A percentile compares a stretch with the other conserved stretches of the same genome.
Conservation (phyloP, 2,797 vertebrate species). For the Merluccius polli region DNA sequence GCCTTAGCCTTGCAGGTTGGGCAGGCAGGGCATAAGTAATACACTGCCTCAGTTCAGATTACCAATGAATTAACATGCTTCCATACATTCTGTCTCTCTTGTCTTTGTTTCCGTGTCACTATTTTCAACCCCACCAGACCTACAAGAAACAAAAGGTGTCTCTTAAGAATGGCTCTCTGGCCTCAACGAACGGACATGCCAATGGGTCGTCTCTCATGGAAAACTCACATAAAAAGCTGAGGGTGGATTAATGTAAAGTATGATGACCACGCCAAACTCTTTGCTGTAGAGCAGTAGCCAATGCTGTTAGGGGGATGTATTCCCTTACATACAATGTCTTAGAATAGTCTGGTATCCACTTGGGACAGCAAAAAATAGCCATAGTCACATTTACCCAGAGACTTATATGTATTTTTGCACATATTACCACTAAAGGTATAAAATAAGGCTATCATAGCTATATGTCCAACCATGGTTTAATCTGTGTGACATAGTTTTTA, state of each 20-base stretch:
- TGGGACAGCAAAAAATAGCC: conserved; percentile 41
- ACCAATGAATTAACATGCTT: not conserved
- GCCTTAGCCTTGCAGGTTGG: no score
- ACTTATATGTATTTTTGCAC: conserved; percentile 52
- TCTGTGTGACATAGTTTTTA: conserved; percentile 26
- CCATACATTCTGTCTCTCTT: not conserved
- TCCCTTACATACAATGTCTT: conserved; percentile 33
- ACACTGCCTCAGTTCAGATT: not conserved
- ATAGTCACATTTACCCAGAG: conserved; percentile 50
- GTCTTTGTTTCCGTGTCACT: not conserved
- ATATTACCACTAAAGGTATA: conserved; percentile 53
- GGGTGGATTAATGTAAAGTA: conserved; percentile 75
- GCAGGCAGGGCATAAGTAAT: not conserved
- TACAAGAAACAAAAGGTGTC: not conserved
- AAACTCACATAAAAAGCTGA: conserved; percentile 76
- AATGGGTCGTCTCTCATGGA: conserved; percentile 76
- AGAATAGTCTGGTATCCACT: conserved; percentile 53
- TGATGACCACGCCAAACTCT: conserved; percentile 4
- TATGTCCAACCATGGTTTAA: conserved; percentile 24
- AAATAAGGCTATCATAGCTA: conserved; percentile 44
- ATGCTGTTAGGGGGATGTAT: conserved; percentile 9
- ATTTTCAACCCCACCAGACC: conserved; percentile 71
- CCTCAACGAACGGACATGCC: conserved; percentile 79
- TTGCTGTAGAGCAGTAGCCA: not conserved
- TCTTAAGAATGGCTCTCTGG: conserved; percentile 71